phyloP scores from a whole-genome alignment of 2,797 vertebrate genomes.

The Eulemur mongoz region DNA sequence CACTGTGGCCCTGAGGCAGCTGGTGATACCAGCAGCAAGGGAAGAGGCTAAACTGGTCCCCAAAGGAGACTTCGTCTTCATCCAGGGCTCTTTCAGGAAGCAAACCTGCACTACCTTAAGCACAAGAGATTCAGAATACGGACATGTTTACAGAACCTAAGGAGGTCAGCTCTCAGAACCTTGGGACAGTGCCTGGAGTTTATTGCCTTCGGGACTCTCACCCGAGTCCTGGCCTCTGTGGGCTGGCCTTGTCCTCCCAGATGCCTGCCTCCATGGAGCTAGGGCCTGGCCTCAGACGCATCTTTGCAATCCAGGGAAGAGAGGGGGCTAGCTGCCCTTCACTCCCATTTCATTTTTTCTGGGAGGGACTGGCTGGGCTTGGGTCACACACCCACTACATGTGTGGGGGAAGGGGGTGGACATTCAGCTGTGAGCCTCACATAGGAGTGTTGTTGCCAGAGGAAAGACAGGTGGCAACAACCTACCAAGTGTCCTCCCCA shows the following conservation, averaged over 20 bases:
- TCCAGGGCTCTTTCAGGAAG: neutral
- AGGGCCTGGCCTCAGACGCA: neutral
- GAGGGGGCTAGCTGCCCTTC: neutral
- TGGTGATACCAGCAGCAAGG: neutral
- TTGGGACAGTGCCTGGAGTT: neutral
- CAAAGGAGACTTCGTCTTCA: neutral
- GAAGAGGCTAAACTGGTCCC: neutral
- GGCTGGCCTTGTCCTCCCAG: neutral
- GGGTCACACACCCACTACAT: neutral
- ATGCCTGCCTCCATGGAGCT: neutral
- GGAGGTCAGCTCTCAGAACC: neutral
- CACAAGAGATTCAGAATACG: neutral
- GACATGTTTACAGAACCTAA: neutral
- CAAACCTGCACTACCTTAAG: neutral
- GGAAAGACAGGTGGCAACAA: neutral
- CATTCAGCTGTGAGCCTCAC: neutral
- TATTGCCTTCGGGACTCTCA: neutral
- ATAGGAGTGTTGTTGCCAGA: neutral
- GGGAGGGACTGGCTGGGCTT: neutral
- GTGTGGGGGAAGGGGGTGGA: neutral
- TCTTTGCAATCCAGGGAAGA: neutral
- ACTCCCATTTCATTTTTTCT: neutral
- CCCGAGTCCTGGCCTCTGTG: neutral
- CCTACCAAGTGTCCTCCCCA: neutral
- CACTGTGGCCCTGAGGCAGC: neutral